Evolutionary conservation across 2,888 invertebrate species (phyloP), one percentile per base, ranked within the genome.

Genomic region (Maniola hyperantus): DNA sequence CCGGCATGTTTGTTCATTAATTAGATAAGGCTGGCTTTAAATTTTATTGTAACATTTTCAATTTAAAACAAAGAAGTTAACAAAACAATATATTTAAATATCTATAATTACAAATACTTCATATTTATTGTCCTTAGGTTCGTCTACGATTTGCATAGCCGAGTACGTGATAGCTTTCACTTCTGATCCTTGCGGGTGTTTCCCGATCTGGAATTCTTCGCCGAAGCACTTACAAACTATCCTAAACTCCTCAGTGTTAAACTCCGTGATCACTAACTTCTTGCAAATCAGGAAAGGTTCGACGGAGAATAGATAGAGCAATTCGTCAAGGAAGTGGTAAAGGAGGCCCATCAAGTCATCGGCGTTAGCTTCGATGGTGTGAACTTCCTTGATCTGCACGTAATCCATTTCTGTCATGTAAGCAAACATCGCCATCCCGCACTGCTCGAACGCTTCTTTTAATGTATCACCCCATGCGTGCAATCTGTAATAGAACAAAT

Each of bases 121-220:
- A 88, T 94, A 95, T 78, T 94, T 93, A 73, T 94, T 94, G 77
- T 94, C 94, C 74, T 96, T 93, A 53, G 95, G 94, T 74, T 94
- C 93, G 78, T 96, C 95, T 74, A 98, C 91, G 72, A 97, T 94
- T 92, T 99, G 99, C 99, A 99, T 99, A 65, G 99, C 98, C 7
- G 99, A 99, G 89, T 99, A 99, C 5, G 99, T 99, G 73, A 99
- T 99, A 42, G 99, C 99, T 87, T 99, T 99, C 2, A 99, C 98
- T 92, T 99, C 99, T 2, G 98, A 96, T 13, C 99, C 99, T 90
- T 99, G 99, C 0, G 99, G 97, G 92, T 99, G 99, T 87, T 97
- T 99, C 1, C 95, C 95, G 65, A 99, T 93, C 77, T 95, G 94
- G 88, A 99, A 99, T 77, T 97, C 96, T 91, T 99, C 99, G n/a